A percentile compares a stretch with the other conserved stretches of the same genome.
phyloP scores from a whole-genome alignment of 2,888 invertebrate genomes.

The Xestia c-nigrum region DNA sequence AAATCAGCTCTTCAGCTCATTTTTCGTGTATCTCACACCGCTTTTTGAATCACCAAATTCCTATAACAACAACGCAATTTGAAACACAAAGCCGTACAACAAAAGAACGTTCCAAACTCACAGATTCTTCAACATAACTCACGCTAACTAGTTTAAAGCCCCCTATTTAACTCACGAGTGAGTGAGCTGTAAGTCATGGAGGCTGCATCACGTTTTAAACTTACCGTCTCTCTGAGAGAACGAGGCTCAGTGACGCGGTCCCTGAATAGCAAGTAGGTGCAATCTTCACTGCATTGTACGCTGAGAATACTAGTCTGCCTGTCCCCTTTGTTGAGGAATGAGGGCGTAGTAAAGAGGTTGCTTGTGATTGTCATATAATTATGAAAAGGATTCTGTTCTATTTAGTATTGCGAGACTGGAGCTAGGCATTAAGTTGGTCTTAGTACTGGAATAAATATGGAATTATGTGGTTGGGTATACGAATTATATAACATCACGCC shows the following conservation, averaged over 20 bases:
- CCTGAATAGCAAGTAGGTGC: slow-evolving; percentile 68
- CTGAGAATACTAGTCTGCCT: slow-evolving; percentile 49
- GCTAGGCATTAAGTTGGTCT: background rate
- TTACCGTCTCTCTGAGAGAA: slow-evolving; percentile 57
- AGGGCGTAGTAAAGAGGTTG: slow-evolving; percentile 49
- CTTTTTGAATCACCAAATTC: background rate
- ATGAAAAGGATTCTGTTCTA: slow-evolving; percentile 27
- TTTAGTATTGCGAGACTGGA: background rate
- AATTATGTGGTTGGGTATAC: background rate
- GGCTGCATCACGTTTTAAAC: slow-evolving; percentile 63
- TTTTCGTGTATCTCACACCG: too few species aligned
- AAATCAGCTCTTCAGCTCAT: too few species aligned
- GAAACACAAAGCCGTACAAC: slow-evolving; percentile 7
- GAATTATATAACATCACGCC: background rate
- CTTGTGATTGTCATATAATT: slow-evolving; percentile 53
- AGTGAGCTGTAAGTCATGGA: slow-evolving; percentile 55
- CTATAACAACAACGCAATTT: background rate
- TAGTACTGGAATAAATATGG: background rate
- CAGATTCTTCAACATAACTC: slow-evolving; percentile 54
- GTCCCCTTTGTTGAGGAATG: slow-evolving; percentile 57
- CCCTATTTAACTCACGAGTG: slow-evolving; percentile 50
- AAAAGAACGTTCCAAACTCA: slow-evolving; percentile 21
- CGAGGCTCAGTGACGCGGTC: slow-evolving; percentile 54
- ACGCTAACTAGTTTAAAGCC: slow-evolving; percentile 47
- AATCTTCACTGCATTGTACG: slow-evolving; percentile 66